These are phyloP conservation scores for Papilio protenor DNA, from an alignment of 2,888 invertebrate genomes.

Conservation along the genomic window DNA sequence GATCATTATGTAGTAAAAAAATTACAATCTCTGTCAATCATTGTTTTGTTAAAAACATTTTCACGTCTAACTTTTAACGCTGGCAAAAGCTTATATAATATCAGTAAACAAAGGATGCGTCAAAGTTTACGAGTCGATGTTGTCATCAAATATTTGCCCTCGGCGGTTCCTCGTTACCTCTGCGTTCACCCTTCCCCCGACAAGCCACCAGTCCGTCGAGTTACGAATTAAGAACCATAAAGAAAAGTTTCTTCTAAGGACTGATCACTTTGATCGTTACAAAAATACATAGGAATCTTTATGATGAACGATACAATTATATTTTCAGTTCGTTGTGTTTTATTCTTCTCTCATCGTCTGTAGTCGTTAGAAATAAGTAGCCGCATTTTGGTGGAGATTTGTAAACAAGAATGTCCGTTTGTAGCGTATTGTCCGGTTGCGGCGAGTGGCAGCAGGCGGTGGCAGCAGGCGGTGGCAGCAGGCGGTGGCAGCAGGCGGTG, in stretches of 20 bases:
- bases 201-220: slow-evolving; percentile 1
- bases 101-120: neutral
- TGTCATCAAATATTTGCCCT: slow-evolving; percentile 3
- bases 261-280: neutral
- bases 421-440: neutral
- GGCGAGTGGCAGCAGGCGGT: neutral
- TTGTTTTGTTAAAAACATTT: neutral
- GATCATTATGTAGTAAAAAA: too few species aligned
- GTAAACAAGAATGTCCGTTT: neutral
- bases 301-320: neutral
- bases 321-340: neutral
- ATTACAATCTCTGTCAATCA: too few species aligned
- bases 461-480: too few species aligned
- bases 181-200: neutral
- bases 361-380: neutral
- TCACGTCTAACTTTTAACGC: neutral
- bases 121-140: neutral
- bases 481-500: too few species aligned
- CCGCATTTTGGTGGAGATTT: neutral
- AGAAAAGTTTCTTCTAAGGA: neutral
- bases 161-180: slow-evolving; percentile 18
- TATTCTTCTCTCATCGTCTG: neutral
- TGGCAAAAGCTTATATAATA: neutral
- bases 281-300: neutral
- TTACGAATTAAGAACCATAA: neutral